Percentiles rank a stretch among this genome's conserved stretches.
phyloP scores from a whole-genome alignment of 2,113 vertebrate genomes.

The Lepus europaeus region DNA sequence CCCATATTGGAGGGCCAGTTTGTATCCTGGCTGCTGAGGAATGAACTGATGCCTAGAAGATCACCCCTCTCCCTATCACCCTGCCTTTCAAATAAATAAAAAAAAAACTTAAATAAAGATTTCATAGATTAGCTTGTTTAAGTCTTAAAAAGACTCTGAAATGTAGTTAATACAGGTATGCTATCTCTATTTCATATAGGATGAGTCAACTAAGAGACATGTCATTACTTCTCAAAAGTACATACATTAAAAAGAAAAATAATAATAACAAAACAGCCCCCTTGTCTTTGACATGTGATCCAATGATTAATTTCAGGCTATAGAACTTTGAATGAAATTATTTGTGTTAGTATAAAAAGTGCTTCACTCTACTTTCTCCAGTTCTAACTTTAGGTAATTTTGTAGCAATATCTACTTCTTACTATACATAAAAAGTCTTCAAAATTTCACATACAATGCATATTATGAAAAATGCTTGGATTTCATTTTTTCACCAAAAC shows the following conservation, averaged over 20 bases:
- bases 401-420: constrained; percentile 1
- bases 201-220: constrained; percentile 21
- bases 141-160: constrained; percentile 12
- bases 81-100: no score
- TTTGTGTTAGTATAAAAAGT: not conserved
- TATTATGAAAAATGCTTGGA: no score
- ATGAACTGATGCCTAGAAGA: no score
- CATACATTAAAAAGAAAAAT: constrained; percentile 28
- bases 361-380: not conserved
- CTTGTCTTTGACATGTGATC: not conserved
- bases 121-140: constrained; percentile 46
- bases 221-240: not conserved
- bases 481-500: no score
- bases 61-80: no score
- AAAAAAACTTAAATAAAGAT: constrained; percentile 21
- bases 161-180: not conserved
- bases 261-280: not conserved
- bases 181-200: constrained; percentile 14
- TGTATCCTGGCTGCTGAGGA: no score
- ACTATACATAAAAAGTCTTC: not conserved
- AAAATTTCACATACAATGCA: no score
- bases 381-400: constrained; percentile 19
- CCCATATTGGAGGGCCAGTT: no score
- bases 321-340: constrained; percentile 43
- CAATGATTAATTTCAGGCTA: constrained; percentile 26